phyloP scores from a whole-genome alignment of 2,888 invertebrate genomes.

The Eumerus sabulonum region DNA sequence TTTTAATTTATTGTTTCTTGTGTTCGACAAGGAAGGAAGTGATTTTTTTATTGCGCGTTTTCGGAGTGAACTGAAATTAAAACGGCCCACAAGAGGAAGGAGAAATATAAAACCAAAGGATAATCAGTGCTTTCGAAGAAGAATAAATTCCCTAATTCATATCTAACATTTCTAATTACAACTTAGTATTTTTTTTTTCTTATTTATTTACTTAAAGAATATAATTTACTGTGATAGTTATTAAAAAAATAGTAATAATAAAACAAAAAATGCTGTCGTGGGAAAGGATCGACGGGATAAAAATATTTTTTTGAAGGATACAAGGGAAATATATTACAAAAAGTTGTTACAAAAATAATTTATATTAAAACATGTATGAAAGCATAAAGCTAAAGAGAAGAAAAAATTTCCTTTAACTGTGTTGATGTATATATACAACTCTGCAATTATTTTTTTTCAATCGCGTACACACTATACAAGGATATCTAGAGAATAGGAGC shows the following conservation, averaged over 20 bases:
- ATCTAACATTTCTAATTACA: constrained; percentile 39
- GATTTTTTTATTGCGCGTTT: constrained; percentile 27
- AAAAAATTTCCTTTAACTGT: constrained; percentile 13
- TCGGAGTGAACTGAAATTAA: constrained; percentile 52
- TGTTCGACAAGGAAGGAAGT: no score
- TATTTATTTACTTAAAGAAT: not conserved
- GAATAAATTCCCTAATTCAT: not conserved
- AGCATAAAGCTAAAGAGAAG: constrained; percentile 38
- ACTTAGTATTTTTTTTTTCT: constrained; percentile 2
- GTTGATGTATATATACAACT: constrained; percentile 8
- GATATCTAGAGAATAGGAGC: constrained; percentile 25
- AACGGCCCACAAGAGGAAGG: constrained; percentile 6
- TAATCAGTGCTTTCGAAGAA: constrained; percentile 21
- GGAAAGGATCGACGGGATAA: no score
- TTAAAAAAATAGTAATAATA: constrained; percentile 28
- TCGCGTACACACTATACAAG: constrained; percentile 34
- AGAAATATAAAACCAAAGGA: constrained; percentile 31
- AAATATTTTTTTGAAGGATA: no score
- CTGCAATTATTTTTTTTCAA: not conserved
- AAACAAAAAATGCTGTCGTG: no score
- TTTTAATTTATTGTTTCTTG: no score
- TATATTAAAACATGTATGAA: constrained; percentile 35
- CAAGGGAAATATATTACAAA: constrained; percentile 25
- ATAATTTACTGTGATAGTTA: constrained; percentile 55
- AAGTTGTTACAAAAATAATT: constrained; percentile 35